A percentile compares a stretch with the other conserved stretches of the same genome.
These are phyloP conservation scores for Galeruca laticollis DNA, from an alignment of 2,888 invertebrate species.

Conservation along the genomic window DNA sequence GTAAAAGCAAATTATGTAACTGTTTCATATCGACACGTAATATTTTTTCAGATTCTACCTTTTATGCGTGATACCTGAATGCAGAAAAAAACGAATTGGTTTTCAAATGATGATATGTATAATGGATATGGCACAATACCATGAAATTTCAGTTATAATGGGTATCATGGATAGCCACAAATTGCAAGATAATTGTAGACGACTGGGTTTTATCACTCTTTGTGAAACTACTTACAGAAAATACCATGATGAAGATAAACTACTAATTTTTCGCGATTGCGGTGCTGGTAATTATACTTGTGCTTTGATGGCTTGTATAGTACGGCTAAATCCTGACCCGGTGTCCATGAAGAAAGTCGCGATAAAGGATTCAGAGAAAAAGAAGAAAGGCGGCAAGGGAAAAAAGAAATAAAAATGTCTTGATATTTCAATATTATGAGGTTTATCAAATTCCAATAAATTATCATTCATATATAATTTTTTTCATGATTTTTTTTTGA, in stretches of 20 bases:
- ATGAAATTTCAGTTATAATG: slow-evolving; percentile 58
- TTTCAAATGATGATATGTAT: slow-evolving; percentile 49
- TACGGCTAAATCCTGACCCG: slow-evolving; percentile 52
- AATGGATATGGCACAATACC: slow-evolving; percentile 59
- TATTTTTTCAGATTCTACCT: slow-evolving; percentile 49
- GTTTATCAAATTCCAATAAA: no score
- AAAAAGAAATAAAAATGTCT: slow-evolving; percentile 29
- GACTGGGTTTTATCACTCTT: slow-evolving; percentile 55
- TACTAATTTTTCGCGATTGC: slow-evolving; percentile 67
- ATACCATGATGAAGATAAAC: slow-evolving; percentile 63
- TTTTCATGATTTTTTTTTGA: no score
- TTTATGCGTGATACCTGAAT: slow-evolving; percentile 59
- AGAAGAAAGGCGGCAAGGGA: slow-evolving; percentile 26
- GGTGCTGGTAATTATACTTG: slow-evolving; percentile 69
- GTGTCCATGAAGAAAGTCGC: slow-evolving; percentile 22
- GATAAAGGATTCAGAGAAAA: slow-evolving; percentile 22
- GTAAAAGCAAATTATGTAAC: not conserved
- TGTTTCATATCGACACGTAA: no score
- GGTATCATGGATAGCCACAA: slow-evolving; percentile 58
- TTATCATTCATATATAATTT: no score
- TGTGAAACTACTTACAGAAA: slow-evolving; percentile 65
- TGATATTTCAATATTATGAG: no score
- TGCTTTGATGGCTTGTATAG: slow-evolving; percentile 61
- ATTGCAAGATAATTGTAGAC: slow-evolving; percentile 58
- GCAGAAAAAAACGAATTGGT: slow-evolving; percentile 53